Conservation (phyloP, 1,140 invertebrate genomes). For the Sinella curviseta region DNA sequence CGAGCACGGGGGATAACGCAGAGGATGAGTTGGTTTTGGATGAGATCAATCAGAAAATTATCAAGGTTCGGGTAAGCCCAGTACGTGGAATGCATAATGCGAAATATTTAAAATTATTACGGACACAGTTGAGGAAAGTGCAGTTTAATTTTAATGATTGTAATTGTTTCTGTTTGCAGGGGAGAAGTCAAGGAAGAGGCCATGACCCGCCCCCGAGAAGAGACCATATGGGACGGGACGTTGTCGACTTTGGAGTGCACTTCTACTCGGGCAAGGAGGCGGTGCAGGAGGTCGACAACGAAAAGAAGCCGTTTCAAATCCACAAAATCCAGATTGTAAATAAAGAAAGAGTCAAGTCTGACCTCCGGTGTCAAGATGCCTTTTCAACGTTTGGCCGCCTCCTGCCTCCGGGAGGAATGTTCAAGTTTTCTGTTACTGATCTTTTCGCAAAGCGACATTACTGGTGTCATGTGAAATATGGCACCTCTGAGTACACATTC, state of each 20-base stretch:
- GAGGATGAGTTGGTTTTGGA: constrained; percentile 28
- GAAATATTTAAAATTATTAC: constrained; percentile 5
- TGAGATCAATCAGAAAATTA: constrained; percentile 17
- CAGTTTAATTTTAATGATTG: too few species aligned
- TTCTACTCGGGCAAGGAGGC: constrained; percentile 42
- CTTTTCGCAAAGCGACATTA: constrained; percentile 44
- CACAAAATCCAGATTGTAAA: constrained; percentile 43
- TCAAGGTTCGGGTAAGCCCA: constrained; percentile 4
- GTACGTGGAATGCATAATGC: constrained; percentile 1
- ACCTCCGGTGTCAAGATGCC: constrained; percentile 42
- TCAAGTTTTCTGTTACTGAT: constrained; percentile 44
- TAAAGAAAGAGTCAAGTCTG: constrained; percentile 25
- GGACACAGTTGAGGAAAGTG: too few species aligned
- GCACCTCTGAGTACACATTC: constrained; percentile 31
- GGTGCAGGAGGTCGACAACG: constrained; percentile 35
- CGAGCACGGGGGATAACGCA: constrained; percentile 15
- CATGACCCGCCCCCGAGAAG: too few species aligned
- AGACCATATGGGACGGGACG: not conserved
- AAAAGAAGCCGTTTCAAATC: constrained; percentile 38
- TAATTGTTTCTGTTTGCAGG: too few species aligned
- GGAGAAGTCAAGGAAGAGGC: too few species aligned
- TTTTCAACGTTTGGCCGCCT: constrained; percentile 43
- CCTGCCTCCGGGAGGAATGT: constrained; percentile 30
- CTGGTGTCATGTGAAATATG: constrained; percentile 31
- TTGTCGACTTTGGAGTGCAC: constrained; percentile 34